Percentiles rank a stretch among this genome's conserved stretches.
These are phyloP conservation scores for Drosophila mercatorum DNA, from an alignment of 2,888 invertebrate species.

Conservation along the genomic window DNA sequence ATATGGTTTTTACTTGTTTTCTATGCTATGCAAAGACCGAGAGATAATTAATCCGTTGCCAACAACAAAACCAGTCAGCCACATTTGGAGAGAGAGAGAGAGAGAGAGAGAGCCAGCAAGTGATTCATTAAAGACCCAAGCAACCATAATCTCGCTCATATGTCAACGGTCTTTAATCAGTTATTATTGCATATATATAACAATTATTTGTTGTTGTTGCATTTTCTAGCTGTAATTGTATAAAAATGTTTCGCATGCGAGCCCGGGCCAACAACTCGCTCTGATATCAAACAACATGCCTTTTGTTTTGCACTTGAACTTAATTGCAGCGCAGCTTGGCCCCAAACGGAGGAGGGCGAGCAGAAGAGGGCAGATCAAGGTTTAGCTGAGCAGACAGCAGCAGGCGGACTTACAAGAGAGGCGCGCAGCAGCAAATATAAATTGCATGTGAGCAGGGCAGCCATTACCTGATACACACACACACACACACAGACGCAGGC, in stretches of 20 bases:
- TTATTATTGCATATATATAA: conserved; percentile 56
- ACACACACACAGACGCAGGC: conserved; percentile 12
- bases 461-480: conserved; percentile 68
- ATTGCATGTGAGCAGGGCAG: conserved; percentile 76
- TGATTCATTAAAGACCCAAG: conserved; percentile 32
- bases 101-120: conserved; percentile 1
- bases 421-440: conserved; percentile 63
- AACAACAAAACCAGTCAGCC: conserved; percentile 24
- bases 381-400: conserved; percentile 41
- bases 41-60: conserved; percentile 34
- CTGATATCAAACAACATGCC: conserved; percentile 77
- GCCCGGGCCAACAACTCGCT: conserved; percentile 32
- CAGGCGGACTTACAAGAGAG: neutral
- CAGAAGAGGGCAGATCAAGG: conserved; percentile 33
- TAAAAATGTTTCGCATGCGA: conserved; percentile 63
- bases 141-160: conserved; percentile 40
- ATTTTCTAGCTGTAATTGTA: conserved; percentile 54
- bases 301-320: conserved; percentile 79
- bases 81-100: conserved; percentile 11
- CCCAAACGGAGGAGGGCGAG: neutral
- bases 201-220: conserved; percentile 39
- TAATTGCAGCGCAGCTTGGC: conserved; percentile 61
- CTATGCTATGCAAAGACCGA: conserved; percentile 8
- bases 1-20: conserved; percentile 5
- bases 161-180: conserved; percentile 68